A percentile compares a stretch with the other conserved stretches of the same genome.
These are phyloP conservation scores for Musca vetustissima DNA, from an alignment of 1,140 invertebrate genomes.

Conservation along the genomic window DNA sequence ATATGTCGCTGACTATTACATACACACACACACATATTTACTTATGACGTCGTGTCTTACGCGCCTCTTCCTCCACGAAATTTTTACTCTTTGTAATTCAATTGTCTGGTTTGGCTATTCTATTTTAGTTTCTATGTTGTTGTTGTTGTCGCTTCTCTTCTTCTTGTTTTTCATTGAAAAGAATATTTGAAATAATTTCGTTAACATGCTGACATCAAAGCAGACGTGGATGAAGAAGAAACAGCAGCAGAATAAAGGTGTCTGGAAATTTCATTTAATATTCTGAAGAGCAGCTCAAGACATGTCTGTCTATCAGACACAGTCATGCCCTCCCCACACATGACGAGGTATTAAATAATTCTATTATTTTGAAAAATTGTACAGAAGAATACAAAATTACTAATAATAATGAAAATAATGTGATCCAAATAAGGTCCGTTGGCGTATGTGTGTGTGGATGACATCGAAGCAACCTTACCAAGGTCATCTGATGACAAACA, in stretches of 20 bases:
- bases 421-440: no score
- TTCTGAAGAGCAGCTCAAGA: neutral
- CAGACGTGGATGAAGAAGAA: no score
- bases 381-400: neutral
- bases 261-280: conserved; percentile 21
- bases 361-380: neutral
- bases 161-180: neutral
- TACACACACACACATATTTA: no score
- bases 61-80: no score
- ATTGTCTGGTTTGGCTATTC: no score
- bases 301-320: neutral
- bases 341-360: neutral
- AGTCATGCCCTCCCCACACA: neutral
- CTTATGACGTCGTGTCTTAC: no score
- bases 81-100: no score
- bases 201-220: neutral
- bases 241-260: conserved; percentile 5
- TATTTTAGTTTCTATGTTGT: neutral
- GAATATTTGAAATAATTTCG: conserved; percentile 18
- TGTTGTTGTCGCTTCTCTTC: neutral
- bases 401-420: neutral
- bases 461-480: no score
- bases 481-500: no score
- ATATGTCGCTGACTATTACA: no score
- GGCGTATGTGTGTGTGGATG: no score